Percentiles rank a stretch among this genome's conserved stretches.
Conservation (phyloP, 1,140 invertebrate genomes). For the Hypothenemus hampei region DNA sequence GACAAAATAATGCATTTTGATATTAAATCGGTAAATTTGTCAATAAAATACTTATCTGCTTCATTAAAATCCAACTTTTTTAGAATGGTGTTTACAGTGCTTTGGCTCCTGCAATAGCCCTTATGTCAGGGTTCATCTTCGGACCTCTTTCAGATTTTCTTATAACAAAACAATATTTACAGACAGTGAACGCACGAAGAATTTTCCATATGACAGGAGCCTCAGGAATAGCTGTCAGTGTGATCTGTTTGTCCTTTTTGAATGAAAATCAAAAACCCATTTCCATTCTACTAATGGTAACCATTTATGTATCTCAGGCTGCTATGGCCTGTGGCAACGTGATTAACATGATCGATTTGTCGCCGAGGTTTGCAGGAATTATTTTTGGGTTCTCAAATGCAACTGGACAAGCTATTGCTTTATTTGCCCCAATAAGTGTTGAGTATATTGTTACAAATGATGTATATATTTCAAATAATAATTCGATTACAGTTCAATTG, state of each 20-base stretch:
- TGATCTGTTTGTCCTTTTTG: constrained; percentile 2
- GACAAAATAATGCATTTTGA: constrained; percentile 72
- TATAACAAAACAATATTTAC: constrained; percentile 51
- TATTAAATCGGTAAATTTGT: constrained; percentile 50
- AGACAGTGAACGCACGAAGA: constrained; percentile 55
- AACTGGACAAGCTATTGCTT: constrained; percentile 1
- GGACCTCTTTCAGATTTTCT: constrained; percentile 60
- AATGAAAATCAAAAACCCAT: not conserved
- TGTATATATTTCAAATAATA: constrained; percentile 1
- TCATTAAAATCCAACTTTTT: constrained; percentile 25
- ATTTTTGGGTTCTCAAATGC: constrained; percentile 21
- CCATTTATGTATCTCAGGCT: constrained; percentile 6
- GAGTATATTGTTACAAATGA: constrained; percentile 18
- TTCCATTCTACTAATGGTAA: constrained; percentile 6
- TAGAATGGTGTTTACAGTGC: constrained; percentile 71
- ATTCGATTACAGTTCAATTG: not conserved
- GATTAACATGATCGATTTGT: constrained; percentile 19
- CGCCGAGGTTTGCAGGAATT: constrained; percentile 23
- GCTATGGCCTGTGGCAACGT: constrained; percentile 6
- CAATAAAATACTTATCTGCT: not conserved
- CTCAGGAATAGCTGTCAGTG: constrained; percentile 2
- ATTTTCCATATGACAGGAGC: constrained; percentile 59
- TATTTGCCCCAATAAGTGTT: constrained; percentile 23
- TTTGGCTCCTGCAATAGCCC: constrained; percentile 71
- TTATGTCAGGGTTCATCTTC: constrained; percentile 60